A percentile compares a stretch with the other conserved stretches of the same genome.
These are phyloP conservation scores for Laothoe populi DNA, from an alignment of 2,888 invertebrate genomes.

Conservation along the genomic window DNA sequence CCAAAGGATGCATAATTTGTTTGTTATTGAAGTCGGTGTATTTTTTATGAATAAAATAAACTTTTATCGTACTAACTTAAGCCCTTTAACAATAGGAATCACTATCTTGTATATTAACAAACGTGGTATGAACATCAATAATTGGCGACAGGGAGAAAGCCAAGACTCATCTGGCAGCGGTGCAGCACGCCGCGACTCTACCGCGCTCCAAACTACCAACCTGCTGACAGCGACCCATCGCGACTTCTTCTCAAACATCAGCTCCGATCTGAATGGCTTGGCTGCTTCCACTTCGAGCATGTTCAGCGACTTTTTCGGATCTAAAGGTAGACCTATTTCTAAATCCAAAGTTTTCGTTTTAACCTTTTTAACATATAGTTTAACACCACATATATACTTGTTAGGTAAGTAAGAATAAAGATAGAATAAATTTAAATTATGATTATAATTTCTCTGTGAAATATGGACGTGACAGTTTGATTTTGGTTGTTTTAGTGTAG, in stretches of 20 bases:
- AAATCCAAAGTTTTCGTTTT: not conserved
- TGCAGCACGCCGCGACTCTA: constrained; percentile 83
- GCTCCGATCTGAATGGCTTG: constrained; percentile 95
- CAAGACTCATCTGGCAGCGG: constrained; percentile 61
- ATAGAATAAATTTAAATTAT: too few relatives aligned
- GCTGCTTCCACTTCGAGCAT: constrained; percentile 97
- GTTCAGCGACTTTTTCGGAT: constrained; percentile 97
- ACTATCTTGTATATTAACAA: not conserved
- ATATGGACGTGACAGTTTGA: too few relatives aligned
- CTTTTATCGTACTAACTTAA: too few relatives aligned
- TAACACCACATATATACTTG: too few relatives aligned
- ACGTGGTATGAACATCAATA: too few relatives aligned
- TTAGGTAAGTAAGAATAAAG: too few relatives aligned
- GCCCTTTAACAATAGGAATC: not conserved
- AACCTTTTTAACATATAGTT: too few relatives aligned
- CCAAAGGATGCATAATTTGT: too few relatives aligned
- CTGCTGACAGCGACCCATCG: constrained; percentile 88
- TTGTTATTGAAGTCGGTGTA: too few relatives aligned
- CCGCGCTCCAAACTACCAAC: constrained; percentile 87
- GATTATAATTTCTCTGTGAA: too few relatives aligned
- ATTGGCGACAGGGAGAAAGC: constrained; percentile 66
- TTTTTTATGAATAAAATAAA: too few relatives aligned
- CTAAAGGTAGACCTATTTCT: constrained; percentile 75
- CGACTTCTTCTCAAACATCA: constrained; percentile 95
- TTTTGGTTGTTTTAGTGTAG: too few relatives aligned